These are phyloP conservation scores for Parauchenoglanis ngamensis DNA, from an alignment of 2,797 vertebrate species.

Conservation along the genomic window DNA sequence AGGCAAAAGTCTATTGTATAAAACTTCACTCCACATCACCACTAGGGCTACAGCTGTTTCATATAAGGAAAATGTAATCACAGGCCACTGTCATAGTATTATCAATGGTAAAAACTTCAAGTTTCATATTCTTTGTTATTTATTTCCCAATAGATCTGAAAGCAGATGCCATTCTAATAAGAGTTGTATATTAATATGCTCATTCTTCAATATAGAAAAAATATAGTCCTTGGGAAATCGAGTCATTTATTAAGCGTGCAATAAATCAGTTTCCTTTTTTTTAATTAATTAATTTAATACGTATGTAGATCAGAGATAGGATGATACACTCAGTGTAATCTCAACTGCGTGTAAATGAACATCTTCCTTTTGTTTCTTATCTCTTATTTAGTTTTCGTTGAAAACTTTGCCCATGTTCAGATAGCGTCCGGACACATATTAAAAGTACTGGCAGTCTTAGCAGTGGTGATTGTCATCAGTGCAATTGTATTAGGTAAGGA, in stretches of 20 bases:
- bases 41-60: background rate
- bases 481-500: slow-evolving; percentile 18
- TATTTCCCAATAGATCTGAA: background rate
- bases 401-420: background rate
- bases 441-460: background rate
- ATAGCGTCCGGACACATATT: background rate
- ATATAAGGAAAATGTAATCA: background rate
- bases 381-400: background rate
- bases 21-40: background rate
- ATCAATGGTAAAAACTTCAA: background rate
- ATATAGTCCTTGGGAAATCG: no score
- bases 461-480: background rate
- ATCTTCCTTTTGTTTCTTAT: background rate
- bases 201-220: no score
- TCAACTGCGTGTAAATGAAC: background rate
- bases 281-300: background rate
- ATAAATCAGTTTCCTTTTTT: background rate
- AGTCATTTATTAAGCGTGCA: background rate
- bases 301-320: background rate
- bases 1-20: no score
- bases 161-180: no score
- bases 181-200: no score
- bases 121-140: background rate
- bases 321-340: background rate
- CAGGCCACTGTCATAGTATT: background rate